Base-by-base conservation (phyloP, 2,797 vertebrate genomes). In the Trachops cirrhosus region DNA sequence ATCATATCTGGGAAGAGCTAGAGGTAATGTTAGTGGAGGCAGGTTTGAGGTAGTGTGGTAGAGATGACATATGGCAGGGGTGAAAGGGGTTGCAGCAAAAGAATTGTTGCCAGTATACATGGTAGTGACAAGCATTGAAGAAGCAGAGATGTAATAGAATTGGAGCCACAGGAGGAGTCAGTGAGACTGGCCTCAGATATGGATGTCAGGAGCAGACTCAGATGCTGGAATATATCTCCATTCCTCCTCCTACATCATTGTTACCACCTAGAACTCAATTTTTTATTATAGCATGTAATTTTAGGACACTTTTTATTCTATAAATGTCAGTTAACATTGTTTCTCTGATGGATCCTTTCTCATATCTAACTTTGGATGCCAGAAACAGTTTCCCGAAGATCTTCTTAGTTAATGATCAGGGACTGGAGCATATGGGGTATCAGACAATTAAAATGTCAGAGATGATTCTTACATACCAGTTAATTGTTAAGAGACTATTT, bases 401-500 rank as follows among this genome's bases (percentile, higher is more conserved):
- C 75, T 87, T 14, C 34, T 87, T 39, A 74, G 37, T n/a, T 54
- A 39, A 77, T 9, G 14, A 39, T 92, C 74, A 71, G 85, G 26
- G 39, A 78, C 8, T 44, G 29, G 34, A 52, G n/a, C 26, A 82
- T 37, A 39, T 34, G 46, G 5, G 10, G 5, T 39, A 26, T 41
- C 12, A 80, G 48, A 82, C 1, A 57, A 86, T 41, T 48, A 89
- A 84, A 91, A 91, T 80, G 8, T 91, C 80, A 92, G n/a, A 84
- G 89, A 82, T 77, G 37, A 94, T n/a, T 22, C 41, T 14, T 62
- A 64, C 24, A 46, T 1, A 15, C 21, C 22, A 95, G 22, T 64
- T 68, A 62, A 84, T 95, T 78, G 24, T 90, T 92, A 70, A 88
- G 32, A 88, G 18, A 83, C 32, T 29, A 52, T 75, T 92, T 94